Base-by-base conservation (phyloP, 2,113 vertebrate genomes). In the Notothenia coriiceps region DNA sequence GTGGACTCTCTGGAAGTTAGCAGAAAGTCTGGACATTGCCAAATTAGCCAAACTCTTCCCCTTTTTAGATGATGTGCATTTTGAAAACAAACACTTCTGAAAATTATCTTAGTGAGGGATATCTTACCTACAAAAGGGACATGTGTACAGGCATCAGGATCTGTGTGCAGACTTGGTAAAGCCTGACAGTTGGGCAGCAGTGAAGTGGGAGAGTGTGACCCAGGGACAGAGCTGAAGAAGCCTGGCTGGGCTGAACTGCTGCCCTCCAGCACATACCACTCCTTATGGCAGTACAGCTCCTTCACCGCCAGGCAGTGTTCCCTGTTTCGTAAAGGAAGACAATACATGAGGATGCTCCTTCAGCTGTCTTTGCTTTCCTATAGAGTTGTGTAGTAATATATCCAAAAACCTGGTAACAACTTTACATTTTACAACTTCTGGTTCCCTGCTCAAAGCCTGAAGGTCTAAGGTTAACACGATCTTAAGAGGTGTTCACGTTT, bases 251-350 rank as follows among this genome's bases (percentile, higher is more conserved):
- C 50, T 4, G 84, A 78, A 55, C 90, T 88, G 70, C 94, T 96
- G 79, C 96, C 94, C 82, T 97, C 96, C 67, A 96, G 90, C 0
- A 89, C 85, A 60, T 94, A 89, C 97, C 96, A 98, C 87, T 98
- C 97, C 86, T 96, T 97, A 84, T 97, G 96, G 90, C 98, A 99
- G 94, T 98, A 99, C 60, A 99, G 94, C 90, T 98, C 97, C 94
- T 96, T 98, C 72, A 99, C 98, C 50, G 97, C 96, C 90, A 97
- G 90, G 89, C 98, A 99, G 91, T 98, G 97, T 79, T 99, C 98
- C 89, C 98, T 99, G 83, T 55, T 74, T 69, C 2, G 44, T 13
- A 60, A 33, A 40, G 6, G 15, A 2, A 9, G 4, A 14, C 3
- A 10, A 43, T 1, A 18, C 1, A 17, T 14, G 10, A n/a, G 11